Conservation (phyloP, 2,113 vertebrate genomes). For the Nyctereutes procyonoides region DNA sequence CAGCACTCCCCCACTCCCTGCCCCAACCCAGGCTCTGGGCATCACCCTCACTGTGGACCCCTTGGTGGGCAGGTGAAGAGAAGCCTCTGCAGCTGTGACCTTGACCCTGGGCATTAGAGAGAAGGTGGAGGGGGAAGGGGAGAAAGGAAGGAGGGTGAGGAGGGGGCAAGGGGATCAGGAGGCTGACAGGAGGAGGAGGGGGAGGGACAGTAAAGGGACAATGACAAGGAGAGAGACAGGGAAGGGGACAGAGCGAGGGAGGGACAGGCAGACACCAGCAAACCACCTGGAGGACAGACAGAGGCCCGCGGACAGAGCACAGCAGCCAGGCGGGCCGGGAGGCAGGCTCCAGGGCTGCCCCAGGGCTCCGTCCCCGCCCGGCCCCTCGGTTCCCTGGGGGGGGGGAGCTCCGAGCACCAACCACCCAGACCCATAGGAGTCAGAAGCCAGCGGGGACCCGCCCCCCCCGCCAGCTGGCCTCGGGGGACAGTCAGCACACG, state of each 20-base stretch:
- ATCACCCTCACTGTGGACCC: fast-evolving
- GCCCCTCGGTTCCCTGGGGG: neutral
- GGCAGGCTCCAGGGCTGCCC: neutral
- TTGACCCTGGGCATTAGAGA: neutral
- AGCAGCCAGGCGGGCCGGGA: neutral
- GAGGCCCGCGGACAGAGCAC: neutral
- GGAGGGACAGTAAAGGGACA: neutral
- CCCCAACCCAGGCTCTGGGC: neutral
- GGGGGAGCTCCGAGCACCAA: neutral
- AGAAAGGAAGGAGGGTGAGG: fast-evolving
- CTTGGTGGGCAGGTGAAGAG: neutral
- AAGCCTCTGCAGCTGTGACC: neutral
- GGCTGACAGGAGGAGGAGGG: neutral
- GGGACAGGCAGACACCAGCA: neutral
- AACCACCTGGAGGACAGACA: neutral
- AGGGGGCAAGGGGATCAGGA: neutral
- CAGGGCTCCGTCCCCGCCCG: neutral
- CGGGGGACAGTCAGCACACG: neutral
- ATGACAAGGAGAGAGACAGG: neutral
- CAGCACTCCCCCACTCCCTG: neutral
- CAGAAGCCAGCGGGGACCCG: fast-evolving
- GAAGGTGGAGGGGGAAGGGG: neutral
- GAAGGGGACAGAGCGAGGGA: neutral
- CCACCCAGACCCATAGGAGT: neutral
- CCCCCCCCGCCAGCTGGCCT: neutral